Evolutionary conservation across 92 coral and sea anemone species (phyloP), one percentile per base, ranked within the genome.

Genomic region (Porites evermanni): DNA sequence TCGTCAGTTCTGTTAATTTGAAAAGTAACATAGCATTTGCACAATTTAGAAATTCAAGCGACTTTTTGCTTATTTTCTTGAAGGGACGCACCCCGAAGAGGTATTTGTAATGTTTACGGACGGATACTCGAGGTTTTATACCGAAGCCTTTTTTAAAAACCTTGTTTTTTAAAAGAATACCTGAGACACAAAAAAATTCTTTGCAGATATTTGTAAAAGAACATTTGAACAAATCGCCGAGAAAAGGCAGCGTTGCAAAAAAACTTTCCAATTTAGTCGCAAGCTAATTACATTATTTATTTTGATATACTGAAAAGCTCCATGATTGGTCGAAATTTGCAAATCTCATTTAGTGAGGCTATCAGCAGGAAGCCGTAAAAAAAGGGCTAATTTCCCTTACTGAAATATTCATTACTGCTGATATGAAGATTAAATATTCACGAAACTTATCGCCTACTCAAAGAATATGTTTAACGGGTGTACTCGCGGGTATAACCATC

Each of bases 21-120:
- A 29, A n/a, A 38, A 78, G 58, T 38, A 38, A 63, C 81, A 78
- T n/a, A 78, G 67, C 26, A 61, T 61, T 78, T 38, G 21, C 70
- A 7, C 12, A 78, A 10, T 61, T 70, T 70, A 17, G 20, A 70
- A 24, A 70, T 70, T 70, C 9, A 70, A 32, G 52, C 23, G 16
- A 12, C 13, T 11, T 38, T 56, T 56, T 56, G 61, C 12, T 56
- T 2, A 56, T 56, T 56, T 56, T 11, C 13, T 56, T 2, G 16
- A 56, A 56, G 12, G 61, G 12, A 38, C 47, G 47, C 47, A 38
- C 47, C 47, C 6, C 6, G 47, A 4, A 38, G 47, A 38, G 47
- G 47, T 38, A 38, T 4, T 38, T 38, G 47, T 38, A 38, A 38
- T 38, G 47, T 38, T 38, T 38, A 38, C 47, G 47, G 47, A 38